Evolutionary conservation across 2,797 vertebrate species (phyloP), one percentile per base, ranked within the genome.

Genomic region (Chaunax sp.): DNA sequence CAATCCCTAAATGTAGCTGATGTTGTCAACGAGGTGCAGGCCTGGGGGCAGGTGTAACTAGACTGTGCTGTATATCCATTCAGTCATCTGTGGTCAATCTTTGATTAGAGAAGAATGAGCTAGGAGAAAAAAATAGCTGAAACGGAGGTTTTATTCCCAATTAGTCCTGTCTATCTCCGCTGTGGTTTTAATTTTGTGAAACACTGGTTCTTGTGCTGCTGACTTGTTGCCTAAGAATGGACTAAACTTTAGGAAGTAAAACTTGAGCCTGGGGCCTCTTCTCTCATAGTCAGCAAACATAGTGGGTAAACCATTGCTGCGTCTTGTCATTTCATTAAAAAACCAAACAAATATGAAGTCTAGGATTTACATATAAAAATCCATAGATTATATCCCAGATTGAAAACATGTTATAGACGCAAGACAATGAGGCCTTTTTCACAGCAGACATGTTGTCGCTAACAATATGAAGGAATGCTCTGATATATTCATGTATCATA

Each of bases 171-270:
- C 6, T 3, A 0, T 28, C 8, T 45, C 28, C 35, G 19, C 12
- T 28, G 16, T 38, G 10, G 45, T 6, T 47, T 15, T 23, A 0
- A 35, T 19, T 18, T 28, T 3, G 3, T n/a, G n/a, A 55, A 61
- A 54, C 33, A 12, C 41, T 3, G 30, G 46, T 37, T 37, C 9
- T 37, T 13, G 12, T 46, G 14, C 20, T n/a, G 5, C 38, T n/a
- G 18, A 26, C 18, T 1, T 28, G 46, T 33, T 64, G 28, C 14
- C 1, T 15, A 57, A 64, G 3, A 50, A 11, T 6, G 49, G 15
- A 3, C 7, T 38, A 6, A 26, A 55, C n/a, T 54, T 33, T 18
- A 58, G 51, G 53, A 75, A 83, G 75, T 75, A 45, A 72, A 77
- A 47, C 10, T 3, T n/a, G n/a, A 52, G 40, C 20, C 16, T 22